These are phyloP conservation scores for Matsumurasca onukii DNA, from an alignment of 1,140 invertebrate species.

Conservation along the genomic window DNA sequence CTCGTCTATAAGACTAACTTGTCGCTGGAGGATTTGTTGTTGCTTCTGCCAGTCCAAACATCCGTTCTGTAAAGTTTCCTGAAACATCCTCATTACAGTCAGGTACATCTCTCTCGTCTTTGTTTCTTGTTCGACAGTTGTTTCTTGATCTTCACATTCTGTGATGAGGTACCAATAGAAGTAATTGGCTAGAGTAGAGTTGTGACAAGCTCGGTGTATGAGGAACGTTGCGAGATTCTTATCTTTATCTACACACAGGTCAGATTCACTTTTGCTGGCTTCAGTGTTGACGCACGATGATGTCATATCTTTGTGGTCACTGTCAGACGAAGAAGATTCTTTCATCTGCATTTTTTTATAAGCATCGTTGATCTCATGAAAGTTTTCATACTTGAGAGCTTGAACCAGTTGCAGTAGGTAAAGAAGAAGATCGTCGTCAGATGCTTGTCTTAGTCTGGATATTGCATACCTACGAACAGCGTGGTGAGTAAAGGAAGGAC, in stretches of 20 bases:
- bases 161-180: constrained; percentile 93
- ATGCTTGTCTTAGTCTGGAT: constrained; percentile 81
- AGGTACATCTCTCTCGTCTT: constrained; percentile 83
- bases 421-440: constrained; percentile 91
- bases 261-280: constrained; percentile 15
- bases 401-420: constrained; percentile 97
- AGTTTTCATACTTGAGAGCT: constrained; percentile 96
- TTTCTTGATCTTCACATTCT: constrained; percentile 78
- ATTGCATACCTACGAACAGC: constrained; percentile 94
- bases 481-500: constrained; percentile 88
- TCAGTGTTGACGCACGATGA: not conserved
- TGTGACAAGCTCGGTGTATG: constrained; percentile 84
- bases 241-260: constrained; percentile 17
- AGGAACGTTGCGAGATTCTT: constrained; percentile 88
- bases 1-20: constrained; percentile 89
- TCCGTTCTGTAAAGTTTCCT: constrained; percentile 58
- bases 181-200: constrained; percentile 90
- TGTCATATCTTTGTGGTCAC: constrained; percentile 18
- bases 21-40: constrained; percentile 70
- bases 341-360: constrained; percentile 43
- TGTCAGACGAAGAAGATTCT: constrained; percentile 1
- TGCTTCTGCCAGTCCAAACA: constrained; percentile 68
- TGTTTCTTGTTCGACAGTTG: constrained; percentile 68
- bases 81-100: constrained; percentile 86
- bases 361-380: constrained; percentile 68